Evolutionary conservation across 2,113 vertebrate species (phyloP).

Genomic region (Tinamus guttatus): DNA sequence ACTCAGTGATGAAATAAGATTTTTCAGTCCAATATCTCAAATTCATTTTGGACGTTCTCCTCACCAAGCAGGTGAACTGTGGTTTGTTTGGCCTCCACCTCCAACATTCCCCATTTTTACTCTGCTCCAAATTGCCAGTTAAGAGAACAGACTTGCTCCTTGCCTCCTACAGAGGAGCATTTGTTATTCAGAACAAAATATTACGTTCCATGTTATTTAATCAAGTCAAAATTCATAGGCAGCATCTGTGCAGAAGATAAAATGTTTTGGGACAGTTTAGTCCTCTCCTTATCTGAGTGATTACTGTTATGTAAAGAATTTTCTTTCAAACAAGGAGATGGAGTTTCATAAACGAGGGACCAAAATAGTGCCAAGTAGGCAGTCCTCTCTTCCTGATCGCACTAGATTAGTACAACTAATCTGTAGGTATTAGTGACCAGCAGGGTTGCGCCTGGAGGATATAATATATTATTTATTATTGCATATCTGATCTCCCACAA

Average conservation of each 20-base stretch:
- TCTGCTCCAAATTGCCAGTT: accelerated
- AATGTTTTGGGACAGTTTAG: conserved; percentile 64
- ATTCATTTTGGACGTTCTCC: neutral
- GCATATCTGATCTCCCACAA: conserved; percentile 54
- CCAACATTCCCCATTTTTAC: neutral
- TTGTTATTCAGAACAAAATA: conserved; percentile 32
- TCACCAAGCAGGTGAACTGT: neutral
- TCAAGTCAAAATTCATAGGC: conserved; percentile 61
- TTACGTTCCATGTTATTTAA: neutral
- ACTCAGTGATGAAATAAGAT: accelerated
- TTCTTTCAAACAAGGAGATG: conserved; percentile 42
- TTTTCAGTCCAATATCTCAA: neutral
- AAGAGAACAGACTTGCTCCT: neutral
- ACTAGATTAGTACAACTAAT: conserved; percentile 68
- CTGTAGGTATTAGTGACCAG: conserved; percentile 56
- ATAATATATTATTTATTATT: conserved; percentile 69
- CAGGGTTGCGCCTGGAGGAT: conserved; percentile 7
- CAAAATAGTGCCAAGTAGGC: conserved; percentile 42
- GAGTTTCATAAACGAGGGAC: conserved; percentile 53
- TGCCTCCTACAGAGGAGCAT: neutral
- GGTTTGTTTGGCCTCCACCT: neutral
- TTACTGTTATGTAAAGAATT: conserved; percentile 62
- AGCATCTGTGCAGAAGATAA: conserved; percentile 63
- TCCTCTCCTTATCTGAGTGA: conserved; percentile 58
- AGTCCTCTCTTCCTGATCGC: conserved; percentile 1